Percentiles rank a stretch among this genome's conserved stretches.
These are phyloP conservation scores for Boloria selene DNA, from an alignment of 2,888 invertebrate genomes.

Conservation along the genomic window DNA sequence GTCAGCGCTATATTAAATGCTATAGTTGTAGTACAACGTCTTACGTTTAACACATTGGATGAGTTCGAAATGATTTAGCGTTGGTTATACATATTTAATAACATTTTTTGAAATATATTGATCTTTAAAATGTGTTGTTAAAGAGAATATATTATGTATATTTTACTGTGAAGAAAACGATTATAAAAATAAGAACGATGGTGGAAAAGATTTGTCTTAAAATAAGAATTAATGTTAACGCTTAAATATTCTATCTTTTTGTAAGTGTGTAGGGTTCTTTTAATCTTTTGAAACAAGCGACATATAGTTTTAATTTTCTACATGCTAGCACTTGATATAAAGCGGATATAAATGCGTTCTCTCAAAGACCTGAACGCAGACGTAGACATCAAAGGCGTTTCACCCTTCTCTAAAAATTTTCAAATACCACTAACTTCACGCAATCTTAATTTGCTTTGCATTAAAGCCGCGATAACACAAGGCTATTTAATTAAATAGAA, in stretches of 20 bases:
- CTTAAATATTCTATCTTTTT: not conserved
- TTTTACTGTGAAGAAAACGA: too few species aligned
- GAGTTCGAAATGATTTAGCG: too few species aligned
- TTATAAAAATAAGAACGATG: too few species aligned
- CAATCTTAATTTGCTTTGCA: constrained; percentile 39
- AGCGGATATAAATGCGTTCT: constrained; percentile 24
- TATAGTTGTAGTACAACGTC: too few species aligned
- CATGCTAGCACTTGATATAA: constrained; percentile 5
- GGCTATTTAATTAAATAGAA: constrained; percentile 40
- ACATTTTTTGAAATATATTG: too few species aligned
- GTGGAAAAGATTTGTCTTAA: too few species aligned
- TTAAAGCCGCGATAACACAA: constrained; percentile 32
- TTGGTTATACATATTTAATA: too few species aligned
- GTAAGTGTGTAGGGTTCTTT: not conserved
- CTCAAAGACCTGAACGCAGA: constrained; percentile 27
- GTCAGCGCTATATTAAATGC: too few species aligned
- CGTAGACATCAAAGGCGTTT: constrained; percentile 34
- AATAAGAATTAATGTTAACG: not conserved
- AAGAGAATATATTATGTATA: too few species aligned
- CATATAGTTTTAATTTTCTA: constrained; percentile 9
- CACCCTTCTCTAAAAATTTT: constrained; percentile 30
- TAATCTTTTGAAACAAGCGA: not conserved
- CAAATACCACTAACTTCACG: constrained; percentile 35
- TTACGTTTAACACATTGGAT: too few species aligned
- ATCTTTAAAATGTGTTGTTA: too few species aligned